A percentile compares a stretch with the other conserved stretches of the same genome.
These are phyloP conservation scores for Mythimna pallens DNA, from an alignment of 2,888 invertebrate genomes.

Conservation along the genomic window DNA sequence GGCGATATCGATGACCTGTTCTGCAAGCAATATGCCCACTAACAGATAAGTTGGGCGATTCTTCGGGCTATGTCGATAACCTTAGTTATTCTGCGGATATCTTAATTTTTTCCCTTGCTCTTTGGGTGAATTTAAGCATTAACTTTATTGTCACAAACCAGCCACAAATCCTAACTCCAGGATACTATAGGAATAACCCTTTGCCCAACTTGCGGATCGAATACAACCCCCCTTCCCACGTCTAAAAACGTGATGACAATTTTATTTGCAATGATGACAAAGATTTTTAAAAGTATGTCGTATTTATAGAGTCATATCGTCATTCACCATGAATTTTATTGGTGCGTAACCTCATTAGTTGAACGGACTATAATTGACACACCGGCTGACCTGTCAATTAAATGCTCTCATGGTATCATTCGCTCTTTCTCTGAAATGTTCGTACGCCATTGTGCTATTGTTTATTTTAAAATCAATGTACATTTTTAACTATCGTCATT, in stretches of 20 bases:
- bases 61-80: too few relatives aligned
- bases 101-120: too few relatives aligned
- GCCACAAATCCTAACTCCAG: too few relatives aligned
- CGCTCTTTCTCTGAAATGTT: conserved; percentile 64
- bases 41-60: too few relatives aligned
- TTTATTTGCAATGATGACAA: conserved; percentile 37
- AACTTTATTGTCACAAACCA: neutral
- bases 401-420: conserved; percentile 73
- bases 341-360: conserved; percentile 86
- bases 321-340: conserved; percentile 77
- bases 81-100: too few relatives aligned
- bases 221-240: rapidly evolving
- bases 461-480: conserved; percentile 17
- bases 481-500: conserved; percentile 1
- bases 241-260: neutral
- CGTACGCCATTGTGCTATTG: conserved; percentile 7
- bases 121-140: too few relatives aligned
- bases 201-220: neutral
- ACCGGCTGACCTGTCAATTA: conserved; percentile 90
- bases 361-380: conserved; percentile 89
- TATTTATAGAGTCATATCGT: conserved; percentile 67
- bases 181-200: neutral
- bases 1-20: too few relatives aligned
- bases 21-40: too few relatives aligned
- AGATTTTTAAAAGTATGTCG: conserved; percentile 41